Conservation (phyloP, 2,888 invertebrate genomes). For the Sminthurinus aureus region DNA sequence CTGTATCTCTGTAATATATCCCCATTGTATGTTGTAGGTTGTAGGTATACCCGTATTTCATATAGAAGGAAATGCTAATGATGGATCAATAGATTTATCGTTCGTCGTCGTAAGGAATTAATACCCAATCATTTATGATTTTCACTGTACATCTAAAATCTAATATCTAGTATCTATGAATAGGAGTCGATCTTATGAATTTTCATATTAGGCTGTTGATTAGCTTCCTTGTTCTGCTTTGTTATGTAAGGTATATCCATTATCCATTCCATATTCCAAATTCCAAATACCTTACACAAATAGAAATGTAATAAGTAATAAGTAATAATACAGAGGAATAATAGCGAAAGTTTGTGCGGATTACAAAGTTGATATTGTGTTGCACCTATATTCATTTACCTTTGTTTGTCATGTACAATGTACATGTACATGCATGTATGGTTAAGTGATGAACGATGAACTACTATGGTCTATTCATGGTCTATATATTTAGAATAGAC, state of each 20-base stretch:
- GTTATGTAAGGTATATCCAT: neutral
- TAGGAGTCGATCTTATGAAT: constrained; percentile 20
- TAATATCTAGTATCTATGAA: neutral
- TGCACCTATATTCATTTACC: too few species aligned
- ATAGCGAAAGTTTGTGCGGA: neutral
- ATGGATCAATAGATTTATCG: neutral
- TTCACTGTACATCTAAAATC: too few species aligned
- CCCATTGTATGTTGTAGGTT: neutral
- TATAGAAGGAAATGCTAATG: neutral
- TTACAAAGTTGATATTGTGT: neutral
- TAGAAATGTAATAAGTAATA: too few species aligned
- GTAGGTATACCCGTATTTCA: neutral
- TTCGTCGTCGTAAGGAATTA: constrained; percentile 20
- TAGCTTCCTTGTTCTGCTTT: constrained; percentile 17
- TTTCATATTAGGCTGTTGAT: constrained; percentile 23
- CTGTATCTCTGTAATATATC: too few species aligned
- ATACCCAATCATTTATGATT: neutral
- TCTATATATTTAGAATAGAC: too few species aligned
- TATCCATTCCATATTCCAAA: too few species aligned
- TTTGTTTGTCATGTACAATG: too few species aligned
- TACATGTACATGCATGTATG: too few species aligned
- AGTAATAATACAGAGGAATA: too few species aligned
- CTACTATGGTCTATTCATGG: too few species aligned
- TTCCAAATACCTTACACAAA: too few species aligned
- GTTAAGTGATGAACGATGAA: too few species aligned